phyloP scores from a whole-genome alignment of 2,888 invertebrate genomes.

The Neoitamus cyanurus region DNA sequence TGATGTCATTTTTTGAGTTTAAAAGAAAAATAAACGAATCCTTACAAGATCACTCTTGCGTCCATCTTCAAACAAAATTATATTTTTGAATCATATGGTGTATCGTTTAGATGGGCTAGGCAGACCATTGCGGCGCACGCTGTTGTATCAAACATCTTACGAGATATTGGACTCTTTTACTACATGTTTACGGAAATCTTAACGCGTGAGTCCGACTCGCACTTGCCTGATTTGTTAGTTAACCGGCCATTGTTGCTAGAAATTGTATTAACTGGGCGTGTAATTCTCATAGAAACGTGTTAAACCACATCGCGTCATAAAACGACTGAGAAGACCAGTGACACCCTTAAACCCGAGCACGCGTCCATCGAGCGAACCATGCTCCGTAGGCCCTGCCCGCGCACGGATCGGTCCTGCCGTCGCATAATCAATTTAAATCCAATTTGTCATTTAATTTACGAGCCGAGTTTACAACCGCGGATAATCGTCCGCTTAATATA shows the following conservation, averaged over 20 bases:
- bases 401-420: slow-evolving; percentile 52
- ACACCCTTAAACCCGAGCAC: slow-evolving; percentile 37
- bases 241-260: neutral
- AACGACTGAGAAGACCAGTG: neutral
- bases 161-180: too few species aligned
- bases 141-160: too few species aligned
- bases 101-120: too few species aligned
- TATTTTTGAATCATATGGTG: too few species aligned
- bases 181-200: too few species aligned
- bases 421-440: slow-evolving; percentile 57
- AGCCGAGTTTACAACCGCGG: slow-evolving; percentile 54
- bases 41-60: too few species aligned
- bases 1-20: too few species aligned
- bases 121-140: too few species aligned
- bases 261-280: neutral
- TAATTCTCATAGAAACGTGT: neutral
- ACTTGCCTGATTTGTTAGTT: too few species aligned
- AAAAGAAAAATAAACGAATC: too few species aligned
- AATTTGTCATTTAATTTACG: slow-evolving; percentile 58
- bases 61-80: too few species aligned
- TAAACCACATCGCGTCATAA: neutral
- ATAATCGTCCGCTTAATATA: slow-evolving; percentile 52
- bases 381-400: slow-evolving; percentile 15
- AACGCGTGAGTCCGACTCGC: too few species aligned
- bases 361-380: neutral